Evolutionary conservation across 2,888 invertebrate genomes (phyloP), one percentile per base, ranked within the genome.

Genomic region (Odontocerum albicorne): DNA sequence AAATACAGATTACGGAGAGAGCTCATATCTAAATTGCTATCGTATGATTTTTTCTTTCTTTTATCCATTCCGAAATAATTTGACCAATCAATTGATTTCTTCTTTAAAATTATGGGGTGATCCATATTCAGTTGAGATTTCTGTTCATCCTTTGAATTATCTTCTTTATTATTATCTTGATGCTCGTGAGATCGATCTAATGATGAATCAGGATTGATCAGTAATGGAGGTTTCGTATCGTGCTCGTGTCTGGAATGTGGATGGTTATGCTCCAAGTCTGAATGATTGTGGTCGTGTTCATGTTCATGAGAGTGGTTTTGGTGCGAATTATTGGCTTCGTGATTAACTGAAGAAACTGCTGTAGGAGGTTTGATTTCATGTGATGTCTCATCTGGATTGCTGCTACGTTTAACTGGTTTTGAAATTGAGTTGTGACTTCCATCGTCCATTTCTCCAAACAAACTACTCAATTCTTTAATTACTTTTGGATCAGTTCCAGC

Each of bases 61-160:
- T 86, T 83, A 68, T 93, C 91, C 58, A 91, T 81, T 0, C 93
- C 93, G 66, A 92, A 92, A 66, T 93, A 92, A 64, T 90, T 86
- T 0, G 90, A 87, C 92, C 92, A 93, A 65, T 92, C 86, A 56
- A 92, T 83, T 1, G 89, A 89, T 69, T 92, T 92, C 71, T 92
- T 91, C 60, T 85, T 84, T 4, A 89, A 69, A 19, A 75, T 74
- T 33, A 81, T 75, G 6, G 76, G 73, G 62, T 77, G 80, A 22
- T 78, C 77, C 16, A 66, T 61, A 15, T 73, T 74, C 1, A 61
- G 55, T 4, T 68, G 66, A 10, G 70, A 68, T 50, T 75, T 73
- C n/a, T 73, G 74, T 8, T 71, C 72, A 8, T 65, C 63, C 8
- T 53, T 46, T 2, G 67, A 66, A 8, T 49, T 49, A 13, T 65